These are phyloP conservation scores for Galbula dea DNA, from an alignment of 2,113 vertebrate genomes.

Conservation along the genomic window DNA sequence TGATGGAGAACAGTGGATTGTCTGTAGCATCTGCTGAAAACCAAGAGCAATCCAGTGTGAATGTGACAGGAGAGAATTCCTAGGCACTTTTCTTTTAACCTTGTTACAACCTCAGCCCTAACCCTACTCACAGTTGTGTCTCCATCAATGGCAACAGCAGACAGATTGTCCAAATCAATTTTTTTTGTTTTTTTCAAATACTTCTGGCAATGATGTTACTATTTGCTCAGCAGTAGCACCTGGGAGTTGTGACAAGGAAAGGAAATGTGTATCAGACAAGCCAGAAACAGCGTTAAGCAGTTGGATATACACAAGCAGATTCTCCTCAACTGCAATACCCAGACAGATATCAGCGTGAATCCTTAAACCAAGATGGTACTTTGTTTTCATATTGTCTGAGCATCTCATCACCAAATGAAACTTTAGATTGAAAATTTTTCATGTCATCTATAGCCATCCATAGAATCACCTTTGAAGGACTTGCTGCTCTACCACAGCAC, in stretches of 20 bases:
- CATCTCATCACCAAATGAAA: not conserved
- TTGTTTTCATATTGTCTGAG: not conserved
- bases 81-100: constrained; percentile 61
- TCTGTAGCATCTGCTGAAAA: constrained; percentile 34
- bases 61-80: constrained; percentile 53
- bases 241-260: constrained; percentile 58
- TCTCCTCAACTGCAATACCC: not conserved
- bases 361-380: not conserved
- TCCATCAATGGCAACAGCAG: constrained; percentile 36
- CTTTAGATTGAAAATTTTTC: not conserved
- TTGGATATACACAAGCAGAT: constrained; percentile 14
- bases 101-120: constrained; percentile 32
- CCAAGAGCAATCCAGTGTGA: constrained; percentile 20
- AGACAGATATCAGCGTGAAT: constrained; percentile 10
- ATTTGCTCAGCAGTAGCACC: constrained; percentile 63
- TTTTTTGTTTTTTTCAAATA: constrained; percentile 64
- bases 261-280: constrained; percentile 49
- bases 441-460: not conserved
- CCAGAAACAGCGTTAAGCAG: not conserved
- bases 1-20: not conserved
- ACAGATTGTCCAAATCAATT: constrained; percentile 53
- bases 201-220: constrained; percentile 45
- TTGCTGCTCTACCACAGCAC: not conserved
- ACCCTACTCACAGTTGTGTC: constrained; percentile 23
- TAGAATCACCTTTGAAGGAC: not conserved